Conservation (phyloP, 2,113 vertebrate species). For the Rostratula benghalensis region DNA sequence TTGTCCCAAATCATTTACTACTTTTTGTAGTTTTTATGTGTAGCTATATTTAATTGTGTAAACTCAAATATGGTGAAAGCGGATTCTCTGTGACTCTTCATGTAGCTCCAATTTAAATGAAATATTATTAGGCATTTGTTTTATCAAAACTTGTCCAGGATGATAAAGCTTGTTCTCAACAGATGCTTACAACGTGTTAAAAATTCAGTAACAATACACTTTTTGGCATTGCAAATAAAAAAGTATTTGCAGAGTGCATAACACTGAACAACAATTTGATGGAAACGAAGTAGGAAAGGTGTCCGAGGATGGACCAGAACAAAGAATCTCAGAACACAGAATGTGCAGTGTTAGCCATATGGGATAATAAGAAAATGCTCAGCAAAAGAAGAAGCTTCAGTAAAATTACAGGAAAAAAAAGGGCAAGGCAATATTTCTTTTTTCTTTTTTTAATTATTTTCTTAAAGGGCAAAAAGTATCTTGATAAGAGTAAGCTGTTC, state of each 20-base stretch:
- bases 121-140: neutral
- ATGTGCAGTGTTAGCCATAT: neutral
- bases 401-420: constrained; percentile 20
- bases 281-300: neutral
- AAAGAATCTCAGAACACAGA: neutral
- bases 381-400: neutral
- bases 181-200: neutral
- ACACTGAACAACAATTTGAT: neutral
- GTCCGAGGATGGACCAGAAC: neutral
- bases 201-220: neutral
- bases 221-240: neutral
- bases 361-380: neutral
- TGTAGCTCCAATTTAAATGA: neutral
- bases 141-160: neutral
- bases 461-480: neutral
- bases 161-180: neutral
- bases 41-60: neutral
- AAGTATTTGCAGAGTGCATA: neutral
- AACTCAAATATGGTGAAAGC: neutral
- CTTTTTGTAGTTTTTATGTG: neutral
- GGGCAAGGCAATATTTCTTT: neutral
- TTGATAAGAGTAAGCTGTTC: neutral
- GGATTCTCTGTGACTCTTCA: neutral
- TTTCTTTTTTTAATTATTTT: too few species aligned
- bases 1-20: neutral